Evolutionary conservation across 2,797 vertebrate genomes (phyloP).

Genomic region (Chrosomus eos): DNA sequence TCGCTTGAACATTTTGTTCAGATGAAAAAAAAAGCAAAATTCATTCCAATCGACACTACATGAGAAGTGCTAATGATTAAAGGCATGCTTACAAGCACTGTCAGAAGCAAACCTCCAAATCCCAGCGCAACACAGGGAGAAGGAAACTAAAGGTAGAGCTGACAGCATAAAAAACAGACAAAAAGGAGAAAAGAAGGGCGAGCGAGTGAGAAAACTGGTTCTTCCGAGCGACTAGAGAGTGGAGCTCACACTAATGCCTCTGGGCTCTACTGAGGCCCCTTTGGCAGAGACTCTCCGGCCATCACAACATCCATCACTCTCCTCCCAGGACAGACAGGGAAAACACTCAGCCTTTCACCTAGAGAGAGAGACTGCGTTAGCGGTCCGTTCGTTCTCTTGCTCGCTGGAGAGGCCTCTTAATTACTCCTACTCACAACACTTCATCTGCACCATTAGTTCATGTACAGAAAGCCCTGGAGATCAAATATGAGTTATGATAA

Average conservation of each 20-base stretch:
- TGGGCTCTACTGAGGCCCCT: conserved; percentile 56
- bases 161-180: conserved; percentile 37
- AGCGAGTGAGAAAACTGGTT: conserved; percentile 33
- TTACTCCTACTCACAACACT: conserved; percentile 58
- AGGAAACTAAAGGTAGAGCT: conserved; percentile 14
- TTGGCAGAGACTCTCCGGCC: conserved; percentile 60
- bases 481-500: conserved; percentile 57
- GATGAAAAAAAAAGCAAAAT: conserved; percentile 16
- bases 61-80: conserved; percentile 54
- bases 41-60: conserved; percentile 42
- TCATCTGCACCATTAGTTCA: conserved; percentile 55
- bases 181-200: conserved; percentile 29
- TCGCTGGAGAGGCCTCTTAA: conserved; percentile 52
- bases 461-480: conserved; percentile 52
- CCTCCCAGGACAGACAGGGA: conserved; percentile 58
- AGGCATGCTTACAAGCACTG: conserved; percentile 43
- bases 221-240: conserved; percentile 38
- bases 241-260: conserved; percentile 45
- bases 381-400: conserved; percentile 27
- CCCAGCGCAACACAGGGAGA: conserved; percentile 20
- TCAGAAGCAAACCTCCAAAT: conserved; percentile 40
- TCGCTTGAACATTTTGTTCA: conserved; percentile 30
- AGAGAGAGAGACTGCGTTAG: conserved; percentile 39
- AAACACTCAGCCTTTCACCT: conserved; percentile 55
- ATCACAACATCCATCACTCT: conserved; percentile 65